These are phyloP conservation scores for Pediacus dermestoides DNA, from an alignment of 2,888 invertebrate genomes.

Conservation along the genomic window DNA sequence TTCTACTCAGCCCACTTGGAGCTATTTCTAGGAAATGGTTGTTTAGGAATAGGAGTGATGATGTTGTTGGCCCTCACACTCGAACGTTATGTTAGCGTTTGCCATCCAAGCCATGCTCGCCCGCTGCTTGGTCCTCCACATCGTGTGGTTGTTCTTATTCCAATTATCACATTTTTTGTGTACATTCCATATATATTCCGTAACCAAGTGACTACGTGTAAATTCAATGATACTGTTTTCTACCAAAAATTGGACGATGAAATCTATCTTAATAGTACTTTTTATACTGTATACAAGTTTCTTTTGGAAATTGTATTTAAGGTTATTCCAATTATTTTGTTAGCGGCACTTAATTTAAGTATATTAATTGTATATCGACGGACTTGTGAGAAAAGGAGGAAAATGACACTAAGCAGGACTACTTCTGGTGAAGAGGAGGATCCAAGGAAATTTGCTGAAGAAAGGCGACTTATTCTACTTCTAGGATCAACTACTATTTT, in stretches of 20 bases:
- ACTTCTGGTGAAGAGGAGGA: constrained; percentile 61
- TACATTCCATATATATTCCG: constrained; percentile 68
- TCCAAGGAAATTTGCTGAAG: constrained; percentile 64
- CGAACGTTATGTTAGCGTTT: constrained; percentile 72
- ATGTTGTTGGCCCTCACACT: constrained; percentile 71
- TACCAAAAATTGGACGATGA: constrained; percentile 52
- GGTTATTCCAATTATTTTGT: constrained; percentile 62
- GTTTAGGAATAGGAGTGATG: constrained; percentile 71
- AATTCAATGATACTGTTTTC: constrained; percentile 51
- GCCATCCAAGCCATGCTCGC: constrained; percentile 66
- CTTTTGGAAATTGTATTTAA: constrained; percentile 64
- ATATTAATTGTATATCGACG: constrained; percentile 64
- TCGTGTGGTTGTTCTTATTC: constrained; percentile 62
- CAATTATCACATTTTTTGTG: constrained; percentile 61
- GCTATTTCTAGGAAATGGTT: constrained; percentile 68
- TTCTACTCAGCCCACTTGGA: constrained; percentile 69
- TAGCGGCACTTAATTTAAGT: constrained; percentile 63
- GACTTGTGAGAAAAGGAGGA: constrained; percentile 61
- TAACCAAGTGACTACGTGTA: constrained; percentile 53
- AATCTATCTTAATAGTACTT: constrained; percentile 40
- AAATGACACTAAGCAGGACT: constrained; percentile 62
- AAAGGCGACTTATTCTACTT: constrained; percentile 61
- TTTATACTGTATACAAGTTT: constrained; percentile 57
- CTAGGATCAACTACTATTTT: constrained; percentile 65
- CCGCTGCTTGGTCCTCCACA: constrained; percentile 60